phyloP scores from a whole-genome alignment of 2,888 invertebrate genomes.

The Lasioglossum figueresi region DNA sequence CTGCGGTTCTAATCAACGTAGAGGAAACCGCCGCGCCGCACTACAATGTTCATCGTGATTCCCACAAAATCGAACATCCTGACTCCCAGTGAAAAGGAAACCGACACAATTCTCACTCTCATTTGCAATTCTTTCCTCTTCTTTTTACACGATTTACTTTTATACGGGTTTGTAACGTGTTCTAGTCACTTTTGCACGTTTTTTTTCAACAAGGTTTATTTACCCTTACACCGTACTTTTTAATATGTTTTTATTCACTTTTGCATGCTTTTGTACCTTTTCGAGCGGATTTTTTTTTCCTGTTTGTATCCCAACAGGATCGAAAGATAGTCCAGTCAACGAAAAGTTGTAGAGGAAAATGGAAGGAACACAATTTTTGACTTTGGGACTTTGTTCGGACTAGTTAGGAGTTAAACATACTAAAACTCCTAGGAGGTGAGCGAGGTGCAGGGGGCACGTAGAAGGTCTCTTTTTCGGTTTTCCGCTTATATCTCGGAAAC shows the following conservation, averaged over 20 bases:
- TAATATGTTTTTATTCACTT: not conserved
- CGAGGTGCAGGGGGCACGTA: too few relatives aligned
- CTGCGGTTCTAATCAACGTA: slow-evolving; percentile 38
- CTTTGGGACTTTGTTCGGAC: too few relatives aligned
- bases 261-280: not conserved
- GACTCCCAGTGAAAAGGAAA: not conserved
- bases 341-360: too few relatives aligned
- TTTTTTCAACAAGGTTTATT: not conserved
- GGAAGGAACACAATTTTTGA: too few relatives aligned
- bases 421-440: too few relatives aligned
- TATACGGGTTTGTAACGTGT: not conserved
- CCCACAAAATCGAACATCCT: not conserved
- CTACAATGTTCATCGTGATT: not conserved
- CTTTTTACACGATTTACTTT: not conserved
- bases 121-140: not conserved
- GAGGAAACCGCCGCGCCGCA: not conserved
- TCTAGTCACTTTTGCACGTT: not conserved
- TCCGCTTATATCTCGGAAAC: too few relatives aligned
- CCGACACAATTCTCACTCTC: not conserved
- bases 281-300: not conserved
- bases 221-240: not conserved
- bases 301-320: fast-evolving
- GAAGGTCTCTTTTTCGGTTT: too few relatives aligned
- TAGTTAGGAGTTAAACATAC: too few relatives aligned
- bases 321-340: not conserved